Conservation (phyloP, 2,113 vertebrate genomes). For the Pachyramphus minor region DNA sequence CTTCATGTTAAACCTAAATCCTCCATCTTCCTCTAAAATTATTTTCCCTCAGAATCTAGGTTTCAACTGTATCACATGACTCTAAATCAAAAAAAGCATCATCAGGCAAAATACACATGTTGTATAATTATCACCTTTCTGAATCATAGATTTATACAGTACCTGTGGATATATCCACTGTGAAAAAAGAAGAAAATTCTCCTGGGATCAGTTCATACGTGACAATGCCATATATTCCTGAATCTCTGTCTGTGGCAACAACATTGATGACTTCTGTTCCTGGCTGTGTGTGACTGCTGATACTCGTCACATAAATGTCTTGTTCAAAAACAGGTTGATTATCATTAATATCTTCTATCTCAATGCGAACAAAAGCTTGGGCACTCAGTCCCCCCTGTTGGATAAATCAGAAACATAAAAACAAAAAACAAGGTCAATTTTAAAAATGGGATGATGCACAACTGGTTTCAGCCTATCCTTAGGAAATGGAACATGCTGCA, state of each 20-base stretch:
- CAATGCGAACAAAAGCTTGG: slow-evolving; percentile 87
- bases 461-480: background rate
- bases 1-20: background rate
- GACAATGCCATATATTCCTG: slow-evolving; percentile 78
- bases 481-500: background rate
- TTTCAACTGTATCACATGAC: background rate
- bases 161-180: slow-evolving; percentile 86
- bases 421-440: background rate
- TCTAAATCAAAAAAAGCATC: background rate
- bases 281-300: slow-evolving; percentile 81
- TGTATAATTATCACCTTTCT: background rate
- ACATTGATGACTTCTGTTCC: slow-evolving; percentile 85
- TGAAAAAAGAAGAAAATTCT: slow-evolving; percentile 80
- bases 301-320: slow-evolving; percentile 76
- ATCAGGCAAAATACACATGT: background rate
- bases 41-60: background rate
- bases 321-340: slow-evolving; percentile 86
- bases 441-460: background rate
- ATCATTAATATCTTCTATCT: slow-evolving; percentile 90
- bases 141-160: background rate
- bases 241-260: slow-evolving; percentile 86
- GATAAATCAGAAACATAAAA: slow-evolving; percentile 22
- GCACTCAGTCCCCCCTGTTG: slow-evolving; percentile 87
- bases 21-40: background rate
- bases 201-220: slow-evolving; percentile 79